Conservation (phyloP, 64 coral and sea anemone species). For the Montipora capricornis region DNA sequence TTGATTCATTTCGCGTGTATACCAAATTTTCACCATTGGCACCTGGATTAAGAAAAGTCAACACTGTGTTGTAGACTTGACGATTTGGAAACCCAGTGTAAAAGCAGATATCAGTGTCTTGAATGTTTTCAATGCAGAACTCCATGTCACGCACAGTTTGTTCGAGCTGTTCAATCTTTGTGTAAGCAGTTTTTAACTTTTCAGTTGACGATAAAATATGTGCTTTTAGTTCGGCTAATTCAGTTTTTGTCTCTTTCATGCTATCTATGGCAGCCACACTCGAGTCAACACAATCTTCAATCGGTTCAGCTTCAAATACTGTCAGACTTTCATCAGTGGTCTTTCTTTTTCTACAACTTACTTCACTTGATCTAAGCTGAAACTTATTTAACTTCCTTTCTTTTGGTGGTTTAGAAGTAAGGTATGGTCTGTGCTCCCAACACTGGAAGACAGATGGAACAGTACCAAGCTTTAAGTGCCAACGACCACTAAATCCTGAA, state of each 20-base stretch:
- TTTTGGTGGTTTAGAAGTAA: neutral
- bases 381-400: constrained; percentile 19
- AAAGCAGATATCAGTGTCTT: constrained; percentile 31
- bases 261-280: neutral
- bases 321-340: neutral
- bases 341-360: neutral
- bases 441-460: constrained; percentile 22
- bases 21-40: constrained; percentile 61
- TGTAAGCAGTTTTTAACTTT: neutral
- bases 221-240: constrained; percentile 3
- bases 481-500: constrained; percentile 6
- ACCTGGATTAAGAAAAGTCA: constrained; percentile 41
- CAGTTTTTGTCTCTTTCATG: too few relatives aligned
- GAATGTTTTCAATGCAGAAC: constrained; percentile 42
- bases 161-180: constrained; percentile 9
- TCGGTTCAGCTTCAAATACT: neutral
- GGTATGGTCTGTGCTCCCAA: constrained; percentile 27
- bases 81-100: too few relatives aligned
- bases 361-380: neutral
- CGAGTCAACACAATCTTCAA: neutral
- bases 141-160: neutral
- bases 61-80: constrained; percentile 9
- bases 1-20: neutral
- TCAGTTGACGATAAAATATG: neutral
- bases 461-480: neutral